Evolutionary conservation across 2,797 vertebrate genomes (phyloP), one percentile per base, ranked within the genome.

Genomic region (Chlorospingus semifuscus): DNA sequence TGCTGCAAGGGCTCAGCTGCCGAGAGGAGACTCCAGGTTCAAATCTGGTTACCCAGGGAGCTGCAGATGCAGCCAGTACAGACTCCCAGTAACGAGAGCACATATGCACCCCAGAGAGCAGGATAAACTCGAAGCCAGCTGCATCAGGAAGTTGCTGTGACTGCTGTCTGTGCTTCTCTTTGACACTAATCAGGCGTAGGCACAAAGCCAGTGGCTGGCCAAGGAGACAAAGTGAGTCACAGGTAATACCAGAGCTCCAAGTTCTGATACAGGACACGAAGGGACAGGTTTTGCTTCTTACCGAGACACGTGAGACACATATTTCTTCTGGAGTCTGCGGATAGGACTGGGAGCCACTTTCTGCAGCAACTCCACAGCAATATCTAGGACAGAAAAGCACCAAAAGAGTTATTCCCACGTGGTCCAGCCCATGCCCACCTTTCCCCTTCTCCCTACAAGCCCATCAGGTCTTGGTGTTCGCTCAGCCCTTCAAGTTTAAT

Each of bases 281-380:
- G 15, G 34, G 68, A 69, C 37, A 63, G 4, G 15, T 74, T 84
- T 66, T 69, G 30, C 56, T 77, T 50, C 98, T 96, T 92, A 99
- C 99, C 99, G 98, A 91, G 99, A 99, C 32, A 99, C 99, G 0
- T 99, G 99, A 70, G 99, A 98, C 7, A 99, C 99, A 0, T 99
- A 99, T 96, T 99, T 99, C 98, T 99, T 99, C 90, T 99, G 99
- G 26, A 99, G 98, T 65, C 99, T 99, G 63, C 99, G 98, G 83
- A 99, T 99, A 32, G 99, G 99, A 94, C 99, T 99, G 47, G 99
- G 99, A 85, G 99, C 99, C 75, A 99, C 99, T 91, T 99, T 99
- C 95, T 99, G 99, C 93, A 99, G 98, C 93, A 99, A 95, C 97
- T 99, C 99, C 20, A 99, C 99, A 4, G 99, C 99, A 87, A 99